phyloP scores from a whole-genome alignment of 2,888 invertebrate species.

The Diaphora mendica region DNA sequence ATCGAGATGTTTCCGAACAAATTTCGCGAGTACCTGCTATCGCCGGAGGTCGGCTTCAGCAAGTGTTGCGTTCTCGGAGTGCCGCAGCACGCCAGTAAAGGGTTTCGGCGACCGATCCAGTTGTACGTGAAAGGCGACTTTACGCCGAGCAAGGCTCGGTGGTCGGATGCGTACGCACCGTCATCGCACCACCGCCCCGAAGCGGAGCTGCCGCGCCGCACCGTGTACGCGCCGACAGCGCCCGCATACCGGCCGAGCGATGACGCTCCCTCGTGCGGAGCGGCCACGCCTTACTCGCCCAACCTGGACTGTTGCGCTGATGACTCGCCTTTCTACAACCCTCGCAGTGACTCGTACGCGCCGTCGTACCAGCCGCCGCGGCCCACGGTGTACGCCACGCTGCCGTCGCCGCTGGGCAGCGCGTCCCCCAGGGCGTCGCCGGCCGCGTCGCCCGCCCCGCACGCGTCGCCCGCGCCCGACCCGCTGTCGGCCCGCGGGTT shows the following conservation, averaged over 20 bases:
- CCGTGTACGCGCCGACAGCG: conserved; percentile 82
- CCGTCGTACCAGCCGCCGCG: conserved; percentile 83
- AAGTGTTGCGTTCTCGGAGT: conserved; percentile 94
- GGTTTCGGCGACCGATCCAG: conserved; percentile 94
- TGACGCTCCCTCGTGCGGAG: conserved; percentile 83
- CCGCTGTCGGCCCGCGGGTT: conserved; percentile 69
- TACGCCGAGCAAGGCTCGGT: conserved; percentile 87
- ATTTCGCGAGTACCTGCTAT: conserved; percentile 96
- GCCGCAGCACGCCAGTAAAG: conserved; percentile 94
- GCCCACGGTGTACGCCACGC: conserved; percentile 82
- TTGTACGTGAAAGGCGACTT: conserved; percentile 88
- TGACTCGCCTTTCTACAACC: conserved; percentile 85
- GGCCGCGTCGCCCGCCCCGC: conserved; percentile 74
- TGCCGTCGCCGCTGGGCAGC: conserved; percentile 78
- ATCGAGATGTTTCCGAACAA: conserved; percentile 96
- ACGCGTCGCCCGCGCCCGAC: conserved; percentile 64
- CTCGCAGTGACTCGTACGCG: conserved; percentile 83
- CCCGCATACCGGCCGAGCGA: conserved; percentile 83
- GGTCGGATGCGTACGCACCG: conserved; percentile 89
- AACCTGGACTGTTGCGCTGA: conserved; percentile 79
- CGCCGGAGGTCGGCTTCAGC: conserved; percentile 96
- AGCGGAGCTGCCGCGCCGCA: conserved; percentile 84
- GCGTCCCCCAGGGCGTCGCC: conserved; percentile 78
- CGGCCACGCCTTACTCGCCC: conserved; percentile 83
- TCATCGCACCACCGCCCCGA: conserved; percentile 87